phyloP scores from a whole-genome alignment of 2,888 invertebrate genomes.

The Aspidiotus destructor region DNA sequence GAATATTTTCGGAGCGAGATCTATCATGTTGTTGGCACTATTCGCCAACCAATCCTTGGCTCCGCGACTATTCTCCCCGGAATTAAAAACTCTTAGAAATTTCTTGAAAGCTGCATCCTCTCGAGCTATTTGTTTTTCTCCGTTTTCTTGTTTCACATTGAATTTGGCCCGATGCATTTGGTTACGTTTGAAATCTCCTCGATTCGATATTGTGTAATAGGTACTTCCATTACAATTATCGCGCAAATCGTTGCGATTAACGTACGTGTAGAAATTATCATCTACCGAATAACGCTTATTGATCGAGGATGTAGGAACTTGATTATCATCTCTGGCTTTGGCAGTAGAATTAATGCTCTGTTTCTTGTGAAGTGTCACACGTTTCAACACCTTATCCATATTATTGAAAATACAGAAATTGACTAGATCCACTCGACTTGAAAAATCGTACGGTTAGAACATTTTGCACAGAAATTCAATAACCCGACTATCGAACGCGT shows the following conservation, averaged over 20 bases:
- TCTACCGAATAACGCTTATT: conserved; percentile 30
- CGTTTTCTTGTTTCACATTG: not conserved
- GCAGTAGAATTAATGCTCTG: conserved; percentile 3
- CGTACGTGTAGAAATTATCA: conserved; percentile 32
- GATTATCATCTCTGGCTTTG: not conserved
- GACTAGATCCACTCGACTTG: conserved; percentile 2
- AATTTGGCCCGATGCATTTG: conserved; percentile 4
- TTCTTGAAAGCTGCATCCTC: conserved; percentile 35
- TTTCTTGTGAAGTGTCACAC: conserved; percentile 15
- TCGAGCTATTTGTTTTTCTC: conserved; percentile 17
- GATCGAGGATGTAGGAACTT: conserved; percentile 13
- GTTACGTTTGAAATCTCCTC: conserved; percentile 20
- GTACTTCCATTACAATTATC: conserved; percentile 14
- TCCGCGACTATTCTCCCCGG: conserved; percentile 33
- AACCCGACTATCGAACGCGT: not conserved
- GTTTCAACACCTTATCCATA: conserved; percentile 29
- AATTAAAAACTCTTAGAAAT: conserved; percentile 34
- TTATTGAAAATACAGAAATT: not conserved
- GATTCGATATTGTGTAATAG: conserved; percentile 24
- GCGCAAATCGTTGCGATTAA: conserved; percentile 11
- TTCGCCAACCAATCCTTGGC: conserved; percentile 32
- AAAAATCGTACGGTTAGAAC: not conserved
- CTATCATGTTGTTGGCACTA: conserved; percentile 37
- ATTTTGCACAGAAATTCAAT: not conserved
- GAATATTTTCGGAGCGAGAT: conserved; percentile 47